Evolutionary conservation across 1,140 invertebrate genomes (phyloP).

Genomic region (Daktulosphaira vitifoliae): DNA sequence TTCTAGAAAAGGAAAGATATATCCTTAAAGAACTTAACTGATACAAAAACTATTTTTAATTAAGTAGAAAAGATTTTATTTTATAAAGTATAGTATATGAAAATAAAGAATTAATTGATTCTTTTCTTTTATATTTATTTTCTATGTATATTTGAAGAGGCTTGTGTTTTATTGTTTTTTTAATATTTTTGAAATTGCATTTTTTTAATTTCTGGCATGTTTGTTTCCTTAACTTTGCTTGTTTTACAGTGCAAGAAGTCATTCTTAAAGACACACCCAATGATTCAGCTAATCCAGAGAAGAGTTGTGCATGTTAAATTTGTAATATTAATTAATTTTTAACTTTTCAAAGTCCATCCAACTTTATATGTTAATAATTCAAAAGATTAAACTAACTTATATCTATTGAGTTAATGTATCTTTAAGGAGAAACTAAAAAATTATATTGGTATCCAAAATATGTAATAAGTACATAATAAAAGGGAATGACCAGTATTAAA

Average conservation of each 20-base stretch:
- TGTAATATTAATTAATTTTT: too few species aligned
- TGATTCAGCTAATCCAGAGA: conserved; percentile 76
- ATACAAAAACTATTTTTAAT: too few species aligned
- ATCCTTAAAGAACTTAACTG: too few species aligned
- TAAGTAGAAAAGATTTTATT: too few species aligned
- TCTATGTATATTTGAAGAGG: too few species aligned
- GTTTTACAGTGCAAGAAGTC: conserved; percentile 81
- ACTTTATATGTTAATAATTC: conserved; percentile 7
- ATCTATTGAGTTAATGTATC: background rate
- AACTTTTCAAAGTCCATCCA: conserved; percentile 13
- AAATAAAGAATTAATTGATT: too few species aligned
- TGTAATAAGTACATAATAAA: conserved; percentile 5
- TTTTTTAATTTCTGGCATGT: conserved; percentile 44
- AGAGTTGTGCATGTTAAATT: conserved; percentile 80
- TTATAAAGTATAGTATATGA: too few species aligned
- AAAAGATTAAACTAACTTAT: conserved; percentile 7
- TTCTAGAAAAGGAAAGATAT: too few species aligned
- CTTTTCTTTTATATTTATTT: too few species aligned
- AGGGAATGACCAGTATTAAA: background rate
- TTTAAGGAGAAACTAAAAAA: background rate
- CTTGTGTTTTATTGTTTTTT: too few species aligned
- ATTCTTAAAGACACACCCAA: conserved; percentile 91
- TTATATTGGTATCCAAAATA: background rate
- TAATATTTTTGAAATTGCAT: conserved; percentile 35
- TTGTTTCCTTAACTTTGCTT: conserved; percentile 56